Conservation (phyloP, 1,140 invertebrate species). For the Lepeophtheirus salmonis region DNA sequence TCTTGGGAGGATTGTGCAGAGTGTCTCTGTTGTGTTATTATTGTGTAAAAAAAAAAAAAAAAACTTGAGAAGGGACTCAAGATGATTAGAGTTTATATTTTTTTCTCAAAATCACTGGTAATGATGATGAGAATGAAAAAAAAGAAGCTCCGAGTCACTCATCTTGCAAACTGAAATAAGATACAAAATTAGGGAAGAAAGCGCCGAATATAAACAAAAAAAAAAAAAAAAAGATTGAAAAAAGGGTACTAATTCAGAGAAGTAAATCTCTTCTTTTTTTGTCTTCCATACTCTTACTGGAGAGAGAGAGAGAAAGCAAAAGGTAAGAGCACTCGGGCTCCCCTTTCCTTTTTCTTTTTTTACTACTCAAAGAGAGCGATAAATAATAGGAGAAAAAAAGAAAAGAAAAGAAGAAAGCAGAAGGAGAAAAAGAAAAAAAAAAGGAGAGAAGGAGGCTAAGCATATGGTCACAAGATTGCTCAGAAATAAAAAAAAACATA, state of each 20-base stretch:
- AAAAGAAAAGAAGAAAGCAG: neutral
- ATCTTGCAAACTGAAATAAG: neutral
- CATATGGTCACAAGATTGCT: neutral
- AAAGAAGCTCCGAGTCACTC: neutral
- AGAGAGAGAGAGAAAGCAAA: too few species aligned
- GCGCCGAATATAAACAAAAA: conserved; percentile 1
- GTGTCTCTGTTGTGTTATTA: neutral
- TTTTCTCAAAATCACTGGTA: too few species aligned
- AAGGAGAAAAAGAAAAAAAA: neutral
- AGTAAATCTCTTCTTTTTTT: neutral
- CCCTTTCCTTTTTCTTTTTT: neutral
- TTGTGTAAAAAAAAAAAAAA: too few species aligned
- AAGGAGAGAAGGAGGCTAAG: neutral
- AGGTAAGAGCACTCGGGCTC: too few species aligned
- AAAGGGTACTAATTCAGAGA: neutral
- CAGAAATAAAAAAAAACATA: neutral
- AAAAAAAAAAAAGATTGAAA: neutral
- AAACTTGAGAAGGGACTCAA: too few species aligned
- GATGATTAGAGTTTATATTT: neutral
- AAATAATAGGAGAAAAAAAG: neutral
- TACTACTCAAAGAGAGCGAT: too few species aligned
- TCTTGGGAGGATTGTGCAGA: too few species aligned
- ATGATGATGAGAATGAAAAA: neutral
- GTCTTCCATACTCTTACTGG: neutral
- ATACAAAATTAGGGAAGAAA: neutral